Evolutionary conservation across 2,888 invertebrate genomes (phyloP), one percentile per base, ranked within the genome.

Genomic region (Melinaea menophilus): DNA sequence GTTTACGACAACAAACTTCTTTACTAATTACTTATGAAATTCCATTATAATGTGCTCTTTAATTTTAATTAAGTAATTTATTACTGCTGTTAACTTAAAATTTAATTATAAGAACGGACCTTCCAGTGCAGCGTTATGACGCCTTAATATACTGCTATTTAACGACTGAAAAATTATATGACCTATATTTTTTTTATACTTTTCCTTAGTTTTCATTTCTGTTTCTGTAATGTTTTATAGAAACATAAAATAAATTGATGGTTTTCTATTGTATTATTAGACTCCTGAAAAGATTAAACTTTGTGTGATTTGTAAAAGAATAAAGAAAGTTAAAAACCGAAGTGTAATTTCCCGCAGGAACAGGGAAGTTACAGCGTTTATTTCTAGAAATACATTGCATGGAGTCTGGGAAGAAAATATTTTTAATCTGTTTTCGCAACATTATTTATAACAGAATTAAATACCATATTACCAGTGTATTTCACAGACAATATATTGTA

Each of bases 211-310:
- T 7, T 7, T 37, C 37, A 37, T 37, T 7, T 7, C 37, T 37
- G 37, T 2, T 37, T 37, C 22, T 22, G 22, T 22, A 22, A 22
- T 22, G 22, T 22, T 22, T 22, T 22, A 1, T 22, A 63, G 59
- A 59, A 63, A 72, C 65, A 62, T 71, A 76, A 74, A 22, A 71
- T 71, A 64, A 75, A 69, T 77, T 79, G 75, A 37, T 5, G 7
- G 37, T 37, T 5, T 22, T 0, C 22, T 22, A 22, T 5, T 3
- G n/a, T 7, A n/a, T 48, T 48, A 5, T n/a, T n/a, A 22, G 2
- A 31, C 9, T 31, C 22, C 31, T 51, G 51, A 31, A 22, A 13
- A 51, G 51, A 51, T 51, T 51, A 51, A 51, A 51, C 9, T 51
- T 51, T 31, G 51, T 22, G 22, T 22, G 22, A 51, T 51, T 51